Evolutionary conservation across 2,113 vertebrate genomes (phyloP), one percentile per base, ranked within the genome.

Genomic region (Dissostichus mawsoni): DNA sequence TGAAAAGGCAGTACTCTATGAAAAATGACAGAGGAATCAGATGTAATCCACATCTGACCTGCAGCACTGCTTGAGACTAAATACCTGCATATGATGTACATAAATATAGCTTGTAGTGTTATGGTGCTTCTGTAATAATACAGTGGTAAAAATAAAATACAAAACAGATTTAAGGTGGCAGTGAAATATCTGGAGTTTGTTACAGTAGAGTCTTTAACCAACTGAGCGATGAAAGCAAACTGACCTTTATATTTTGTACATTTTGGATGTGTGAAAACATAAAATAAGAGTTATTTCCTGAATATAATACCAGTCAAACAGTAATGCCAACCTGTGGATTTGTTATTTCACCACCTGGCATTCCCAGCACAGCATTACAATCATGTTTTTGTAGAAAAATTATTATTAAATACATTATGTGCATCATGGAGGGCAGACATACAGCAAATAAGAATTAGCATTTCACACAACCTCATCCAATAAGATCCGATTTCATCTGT

Each of bases 391-490:
- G 63, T 82, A 83, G 79, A 89, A 85, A 90, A 69, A 78, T 69
- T 44, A 82, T 29, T 29, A 29, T 29, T 83, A 62, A 78, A 76
- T 70, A 85, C 52, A 85, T 48, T 94, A 63, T 94, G 96, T 33
- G 96, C 93, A 45, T 95, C 95, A 96, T 97, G 68, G 5, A 50
- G 52, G 56, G 36, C 12, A 59, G 73, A 81, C 3, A 33, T 1
- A 18, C 3, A 82, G 29, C 6, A 48, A 25, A 36, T 61, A 23
- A 18, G 4, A 12, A 62, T 17, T 11, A 2, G 13, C 41, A 29
- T 29, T 29, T 29, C 29, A 29, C 29, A 29, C 29, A 29, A 29
- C 29, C 29, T 29, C 29, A 51, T 47, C 36, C 36, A 45, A 56
- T 45, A 25, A 1, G 14, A 29, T 50, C 25, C 47, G 2, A 29